Percentiles rank a stretch among this genome's conserved stretches.
phyloP scores from a whole-genome alignment of 2,797 vertebrate species.

The Periophthalmus magnuspinnatus region DNA sequence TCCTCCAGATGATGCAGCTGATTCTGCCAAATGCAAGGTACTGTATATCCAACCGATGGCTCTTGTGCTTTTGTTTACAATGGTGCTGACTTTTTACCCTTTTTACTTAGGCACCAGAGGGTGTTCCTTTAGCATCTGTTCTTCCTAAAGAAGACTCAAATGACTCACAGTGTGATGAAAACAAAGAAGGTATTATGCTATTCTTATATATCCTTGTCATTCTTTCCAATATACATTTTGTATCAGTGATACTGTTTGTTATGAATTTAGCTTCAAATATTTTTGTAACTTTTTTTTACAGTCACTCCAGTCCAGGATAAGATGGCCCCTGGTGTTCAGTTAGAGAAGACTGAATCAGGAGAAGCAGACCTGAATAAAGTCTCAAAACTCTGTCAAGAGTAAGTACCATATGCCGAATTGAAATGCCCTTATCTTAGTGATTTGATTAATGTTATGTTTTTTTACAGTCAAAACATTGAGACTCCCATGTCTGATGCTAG shows the following conservation, averaged over 20 bases:
- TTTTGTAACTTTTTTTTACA: constrained; percentile 22
- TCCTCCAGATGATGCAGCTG: constrained; percentile 13
- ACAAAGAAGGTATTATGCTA: constrained; percentile 56
- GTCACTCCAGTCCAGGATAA: constrained; percentile 17
- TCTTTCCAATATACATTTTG: not conserved
- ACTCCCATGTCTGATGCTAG: constrained; percentile 77
- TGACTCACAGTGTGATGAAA: constrained; percentile 36
- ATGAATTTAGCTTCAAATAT: not conserved
- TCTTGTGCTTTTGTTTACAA: not conserved
- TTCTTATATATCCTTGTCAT: not conserved
- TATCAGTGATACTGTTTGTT: not conserved
- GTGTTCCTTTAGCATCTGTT: constrained; percentile 37
- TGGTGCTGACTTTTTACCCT: not conserved
- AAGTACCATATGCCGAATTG: constrained; percentile 34
- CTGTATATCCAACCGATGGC: not conserved
- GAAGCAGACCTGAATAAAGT: constrained; percentile 14
- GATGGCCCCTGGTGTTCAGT: constrained; percentile 17
- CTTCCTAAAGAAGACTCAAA: constrained; percentile 39
- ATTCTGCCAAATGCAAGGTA: constrained; percentile 61
- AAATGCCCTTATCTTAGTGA: not conserved
- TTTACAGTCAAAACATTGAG: constrained; percentile 60
- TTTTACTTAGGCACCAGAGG: constrained; percentile 38
- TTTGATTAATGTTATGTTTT: constrained; percentile 32
- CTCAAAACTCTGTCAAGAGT: constrained; percentile 47
- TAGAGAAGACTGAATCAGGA: constrained; percentile 30